Conservation (phyloP, 2,113 vertebrate genomes). For the Himantopus leucocephalus region DNA sequence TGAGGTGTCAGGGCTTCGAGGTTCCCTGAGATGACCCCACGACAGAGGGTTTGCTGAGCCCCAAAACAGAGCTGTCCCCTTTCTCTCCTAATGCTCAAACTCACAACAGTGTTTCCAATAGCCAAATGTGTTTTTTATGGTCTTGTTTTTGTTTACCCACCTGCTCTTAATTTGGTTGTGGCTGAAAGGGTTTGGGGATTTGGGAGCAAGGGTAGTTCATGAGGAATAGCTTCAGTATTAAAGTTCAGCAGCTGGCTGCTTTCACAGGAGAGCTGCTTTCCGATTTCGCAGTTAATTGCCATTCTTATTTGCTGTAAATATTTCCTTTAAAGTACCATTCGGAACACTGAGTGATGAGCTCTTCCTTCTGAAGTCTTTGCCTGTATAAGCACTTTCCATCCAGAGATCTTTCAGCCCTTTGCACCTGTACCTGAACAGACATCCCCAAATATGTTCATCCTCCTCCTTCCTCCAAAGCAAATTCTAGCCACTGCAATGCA, state of each 20-base stretch:
- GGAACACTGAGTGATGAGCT: neutral
- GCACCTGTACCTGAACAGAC: neutral
- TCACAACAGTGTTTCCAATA: neutral
- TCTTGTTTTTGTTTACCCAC: neutral
- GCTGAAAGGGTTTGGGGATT: neutral
- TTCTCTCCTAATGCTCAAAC: neutral
- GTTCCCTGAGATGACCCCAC: neutral
- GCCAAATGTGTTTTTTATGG: neutral
- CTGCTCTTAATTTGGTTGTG: neutral
- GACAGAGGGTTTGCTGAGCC: neutral
- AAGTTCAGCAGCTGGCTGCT: neutral
- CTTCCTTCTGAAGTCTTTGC: neutral
- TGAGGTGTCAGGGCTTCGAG: neutral
- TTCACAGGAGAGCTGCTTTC: neutral
- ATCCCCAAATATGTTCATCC: neutral
- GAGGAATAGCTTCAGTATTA: neutral
- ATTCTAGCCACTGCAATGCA: neutral
- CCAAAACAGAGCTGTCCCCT: neutral
- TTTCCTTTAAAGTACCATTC: neutral
- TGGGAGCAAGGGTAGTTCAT: neutral
- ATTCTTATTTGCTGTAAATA: neutral
- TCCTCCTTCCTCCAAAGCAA: neutral
- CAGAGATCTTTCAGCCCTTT: neutral
- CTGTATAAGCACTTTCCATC: neutral
- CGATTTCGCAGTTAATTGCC: neutral